Evolutionary conservation across 2,797 vertebrate genomes (phyloP).

Genomic region (Chromobotia macracanthus): DNA sequence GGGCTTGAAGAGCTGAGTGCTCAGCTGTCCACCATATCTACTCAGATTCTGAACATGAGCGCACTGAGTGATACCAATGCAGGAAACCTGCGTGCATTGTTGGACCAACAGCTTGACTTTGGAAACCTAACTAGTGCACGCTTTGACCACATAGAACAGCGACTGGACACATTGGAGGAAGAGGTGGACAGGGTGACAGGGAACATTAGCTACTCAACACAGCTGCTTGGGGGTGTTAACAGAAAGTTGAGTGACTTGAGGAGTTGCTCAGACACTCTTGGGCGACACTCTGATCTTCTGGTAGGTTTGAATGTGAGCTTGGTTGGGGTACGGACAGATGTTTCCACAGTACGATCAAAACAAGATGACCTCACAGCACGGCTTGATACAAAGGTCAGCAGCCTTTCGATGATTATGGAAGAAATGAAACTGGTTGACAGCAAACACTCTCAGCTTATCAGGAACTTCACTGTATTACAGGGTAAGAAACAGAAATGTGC

Average conservation of each 20-base stretch:
- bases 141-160: slow-evolving; percentile 85
- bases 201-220: slow-evolving; percentile 93
- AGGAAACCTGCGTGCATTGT: slow-evolving; percentile 86
- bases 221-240: slow-evolving; percentile 89
- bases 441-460: slow-evolving; percentile 95
- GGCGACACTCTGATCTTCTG: slow-evolving; percentile 88
- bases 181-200: slow-evolving; percentile 88
- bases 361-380: slow-evolving; percentile 88
- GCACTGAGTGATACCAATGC: slow-evolving; percentile 83
- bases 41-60: slow-evolving; percentile 89
- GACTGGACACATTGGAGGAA: slow-evolving; percentile 85
- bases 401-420: slow-evolving; percentile 91
- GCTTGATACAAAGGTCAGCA: slow-evolving; percentile 91
- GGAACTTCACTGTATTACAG: slow-evolving; percentile 95
- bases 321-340: slow-evolving; percentile 82
- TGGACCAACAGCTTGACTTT: slow-evolving; percentile 86
- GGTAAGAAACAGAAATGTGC: slow-evolving; percentile 72
- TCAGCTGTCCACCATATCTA: slow-evolving; percentile 82
- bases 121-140: slow-evolving; percentile 83
- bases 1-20: slow-evolving; percentile 88
- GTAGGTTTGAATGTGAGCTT: slow-evolving; percentile 84
- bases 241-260: slow-evolving; percentile 87
- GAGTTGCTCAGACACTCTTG: slow-evolving; percentile 87
- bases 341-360: slow-evolving; percentile 81
- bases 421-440: slow-evolving; percentile 98